Conservation (phyloP, 2,797 vertebrate genomes). For the Sphenopsis melanotis region DNA sequence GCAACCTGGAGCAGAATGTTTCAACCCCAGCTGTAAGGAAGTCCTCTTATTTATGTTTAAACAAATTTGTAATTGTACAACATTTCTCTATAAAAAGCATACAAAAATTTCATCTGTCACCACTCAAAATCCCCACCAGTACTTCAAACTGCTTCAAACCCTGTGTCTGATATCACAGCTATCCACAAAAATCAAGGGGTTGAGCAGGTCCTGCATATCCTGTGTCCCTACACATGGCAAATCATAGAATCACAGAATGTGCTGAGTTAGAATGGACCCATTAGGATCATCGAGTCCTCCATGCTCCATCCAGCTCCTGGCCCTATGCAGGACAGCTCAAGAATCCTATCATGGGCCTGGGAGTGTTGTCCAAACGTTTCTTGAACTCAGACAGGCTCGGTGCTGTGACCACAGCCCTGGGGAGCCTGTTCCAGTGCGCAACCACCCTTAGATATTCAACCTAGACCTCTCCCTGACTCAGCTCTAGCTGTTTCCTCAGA, state of each 20-base stretch:
- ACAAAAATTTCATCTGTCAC: background rate
- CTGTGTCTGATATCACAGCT: background rate
- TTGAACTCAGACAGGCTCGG: background rate
- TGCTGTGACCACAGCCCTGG: background rate
- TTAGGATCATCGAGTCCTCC: rapidly evolving
- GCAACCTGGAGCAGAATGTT: background rate
- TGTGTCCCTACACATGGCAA: background rate
- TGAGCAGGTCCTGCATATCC: background rate
- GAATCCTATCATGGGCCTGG: background rate
- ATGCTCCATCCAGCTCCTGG: background rate
- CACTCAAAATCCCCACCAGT: background rate
- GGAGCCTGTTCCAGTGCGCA: background rate
- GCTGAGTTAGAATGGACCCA: background rate
- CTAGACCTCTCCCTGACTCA: background rate
- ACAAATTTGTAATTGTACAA: background rate
- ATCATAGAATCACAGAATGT: background rate
- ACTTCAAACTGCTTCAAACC: background rate
- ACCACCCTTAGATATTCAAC: background rate
- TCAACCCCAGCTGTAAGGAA: background rate
- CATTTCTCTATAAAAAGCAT: background rate
- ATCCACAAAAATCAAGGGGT: background rate
- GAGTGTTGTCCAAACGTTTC: rapidly evolving
- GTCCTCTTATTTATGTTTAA: background rate
- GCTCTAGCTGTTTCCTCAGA: background rate
- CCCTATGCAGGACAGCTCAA: background rate